Conservation (phyloP, 2,888 invertebrate genomes). For the Microctonus hyperodae region DNA sequence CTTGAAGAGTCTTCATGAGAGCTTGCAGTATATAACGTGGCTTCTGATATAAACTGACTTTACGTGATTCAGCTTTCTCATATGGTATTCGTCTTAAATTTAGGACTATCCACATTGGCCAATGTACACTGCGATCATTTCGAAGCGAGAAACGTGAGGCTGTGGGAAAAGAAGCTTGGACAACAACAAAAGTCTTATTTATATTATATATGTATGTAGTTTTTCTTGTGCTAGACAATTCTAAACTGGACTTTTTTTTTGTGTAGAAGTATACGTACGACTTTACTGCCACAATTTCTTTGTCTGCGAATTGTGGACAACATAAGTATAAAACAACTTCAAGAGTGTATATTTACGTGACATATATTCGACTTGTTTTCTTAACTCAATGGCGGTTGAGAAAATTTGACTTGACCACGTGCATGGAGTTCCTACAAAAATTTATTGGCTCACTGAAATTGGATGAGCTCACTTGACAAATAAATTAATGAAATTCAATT, state of each 20-base stretch:
- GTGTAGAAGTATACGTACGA: neutral
- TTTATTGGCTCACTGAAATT: no score
- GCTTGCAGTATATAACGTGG: slow-evolving; percentile 45
- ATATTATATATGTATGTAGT: slow-evolving; percentile 29
- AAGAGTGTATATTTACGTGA: neutral
- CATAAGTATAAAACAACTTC: neutral
- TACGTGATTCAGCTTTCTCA: slow-evolving; percentile 54
- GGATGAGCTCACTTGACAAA: no score
- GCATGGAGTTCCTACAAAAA: neutral
- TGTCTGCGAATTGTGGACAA: neutral
- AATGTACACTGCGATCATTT: slow-evolving; percentile 46
- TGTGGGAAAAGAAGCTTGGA: neutral
- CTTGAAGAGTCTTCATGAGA: slow-evolving; percentile 51
- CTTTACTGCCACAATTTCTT: neutral
- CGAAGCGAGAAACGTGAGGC: no score
- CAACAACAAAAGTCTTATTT: slow-evolving; percentile 22
- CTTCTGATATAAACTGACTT: slow-evolving; percentile 54
- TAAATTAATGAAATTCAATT: no score
- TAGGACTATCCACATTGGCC: slow-evolving; percentile 38
- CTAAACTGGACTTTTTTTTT: neutral
- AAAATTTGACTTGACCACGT: neutral
- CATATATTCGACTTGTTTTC: neutral
- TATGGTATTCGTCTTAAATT: slow-evolving; percentile 51
- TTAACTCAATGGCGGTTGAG: neutral
- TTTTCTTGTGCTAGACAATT: slow-evolving; percentile 7